Evolutionary conservation across 2,113 vertebrate genomes (phyloP).

Genomic region (Chionodraco myersi): DNA sequence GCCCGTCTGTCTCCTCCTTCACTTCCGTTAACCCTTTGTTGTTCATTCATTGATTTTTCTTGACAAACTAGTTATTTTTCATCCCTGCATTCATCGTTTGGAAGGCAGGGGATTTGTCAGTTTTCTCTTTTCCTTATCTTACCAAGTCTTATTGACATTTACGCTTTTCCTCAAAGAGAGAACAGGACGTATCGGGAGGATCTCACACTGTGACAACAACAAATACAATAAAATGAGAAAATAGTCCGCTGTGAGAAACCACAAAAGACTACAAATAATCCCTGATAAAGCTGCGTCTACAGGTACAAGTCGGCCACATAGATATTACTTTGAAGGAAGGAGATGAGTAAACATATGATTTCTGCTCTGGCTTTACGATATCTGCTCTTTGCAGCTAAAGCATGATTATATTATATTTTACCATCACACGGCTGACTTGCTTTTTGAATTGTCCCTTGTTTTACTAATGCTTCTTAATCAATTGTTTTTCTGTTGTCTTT

Average conservation of each 20-base stretch:
- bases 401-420: no score
- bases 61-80: background rate
- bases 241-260: background rate
- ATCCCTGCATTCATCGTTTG: slow-evolving; percentile 25
- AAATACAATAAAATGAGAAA: background rate
- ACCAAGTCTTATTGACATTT: background rate
- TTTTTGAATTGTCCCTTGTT: background rate
- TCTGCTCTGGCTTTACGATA: no score
- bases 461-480: background rate
- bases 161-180: background rate
- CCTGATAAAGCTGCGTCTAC: background rate
- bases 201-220: background rate
- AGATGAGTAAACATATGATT: no score
- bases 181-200: background rate
- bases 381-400: no score
- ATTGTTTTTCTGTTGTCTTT: no score
- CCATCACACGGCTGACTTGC: background rate
- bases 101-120: background rate
- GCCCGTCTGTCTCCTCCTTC: slow-evolving; percentile 18
- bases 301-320: background rate
- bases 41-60: slow-evolving; percentile 50
- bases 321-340: no score
- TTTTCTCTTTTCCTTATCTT: background rate
- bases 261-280: background rate
- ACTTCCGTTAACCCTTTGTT: background rate